A percentile compares a stretch with the other conserved stretches of the same genome.
Conservation (phyloP, 1,140 invertebrate genomes). For the Melipona quadrifasciata region DNA sequence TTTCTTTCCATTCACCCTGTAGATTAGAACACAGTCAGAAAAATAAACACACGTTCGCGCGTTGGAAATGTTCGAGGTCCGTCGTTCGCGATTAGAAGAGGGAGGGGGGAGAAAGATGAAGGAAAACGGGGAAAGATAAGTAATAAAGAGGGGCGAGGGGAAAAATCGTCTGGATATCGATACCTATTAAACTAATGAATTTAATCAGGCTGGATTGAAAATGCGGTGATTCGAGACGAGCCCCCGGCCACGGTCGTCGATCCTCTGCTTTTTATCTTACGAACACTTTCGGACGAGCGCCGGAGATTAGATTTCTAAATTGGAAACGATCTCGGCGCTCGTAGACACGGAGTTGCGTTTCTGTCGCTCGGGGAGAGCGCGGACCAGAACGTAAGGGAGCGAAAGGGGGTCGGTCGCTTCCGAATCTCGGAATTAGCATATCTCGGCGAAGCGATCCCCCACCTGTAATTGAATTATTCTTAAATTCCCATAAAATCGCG, state of each 20-base stretch:
- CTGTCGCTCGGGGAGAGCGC: background rate
- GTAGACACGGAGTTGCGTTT: slow-evolving; percentile 25
- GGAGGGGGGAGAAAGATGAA: slow-evolving; percentile 5
- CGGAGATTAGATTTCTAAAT: slow-evolving; percentile 83
- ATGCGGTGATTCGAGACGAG: slow-evolving; percentile 73
- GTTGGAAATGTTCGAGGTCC: background rate
- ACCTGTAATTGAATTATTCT: slow-evolving; percentile 82
- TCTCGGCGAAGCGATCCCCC: slow-evolving; percentile 80
- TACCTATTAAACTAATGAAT: slow-evolving; percentile 82
- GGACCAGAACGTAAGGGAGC: background rate
- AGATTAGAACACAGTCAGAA: background rate
- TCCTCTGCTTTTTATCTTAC: slow-evolving; percentile 60
- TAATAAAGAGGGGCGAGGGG: slow-evolving; percentile 11
- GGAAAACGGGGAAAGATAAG: background rate
- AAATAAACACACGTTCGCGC: background rate
- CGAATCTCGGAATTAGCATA: slow-evolving; percentile 80
- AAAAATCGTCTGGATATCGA: slow-evolving; percentile 79
- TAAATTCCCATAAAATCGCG: slow-evolving; percentile 83
- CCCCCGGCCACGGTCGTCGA: slow-evolving; percentile 54
- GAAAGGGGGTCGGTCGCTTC: slow-evolving; percentile 38
- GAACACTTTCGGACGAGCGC: slow-evolving; percentile 78
- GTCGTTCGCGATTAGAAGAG: slow-evolving; percentile 1
- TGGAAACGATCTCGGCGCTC: slow-evolving; percentile 72
- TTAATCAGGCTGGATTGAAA: slow-evolving; percentile 82
- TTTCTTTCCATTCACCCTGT: too few species aligned